Evolutionary conservation across 2,888 invertebrate species (phyloP).

Genomic region (Dolomedes plantarius): DNA sequence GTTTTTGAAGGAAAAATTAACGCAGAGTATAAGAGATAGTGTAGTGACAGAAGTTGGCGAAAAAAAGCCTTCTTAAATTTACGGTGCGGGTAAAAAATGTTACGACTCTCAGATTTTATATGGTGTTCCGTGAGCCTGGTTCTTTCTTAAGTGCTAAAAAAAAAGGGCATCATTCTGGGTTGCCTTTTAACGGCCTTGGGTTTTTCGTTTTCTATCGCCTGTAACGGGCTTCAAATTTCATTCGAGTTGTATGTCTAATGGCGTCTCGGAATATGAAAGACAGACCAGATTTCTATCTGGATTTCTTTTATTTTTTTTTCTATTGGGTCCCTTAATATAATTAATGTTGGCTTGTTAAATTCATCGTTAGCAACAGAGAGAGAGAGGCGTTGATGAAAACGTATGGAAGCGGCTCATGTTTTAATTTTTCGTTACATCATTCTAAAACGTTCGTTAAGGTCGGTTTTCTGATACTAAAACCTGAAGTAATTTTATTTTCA

Average conservation of each 20-base stretch:
- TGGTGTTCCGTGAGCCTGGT: constrained; percentile 37
- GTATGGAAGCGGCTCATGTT: neutral
- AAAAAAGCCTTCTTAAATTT: constrained; percentile 20
- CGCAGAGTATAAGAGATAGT: constrained; percentile 38
- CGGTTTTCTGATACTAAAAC: too few species aligned
- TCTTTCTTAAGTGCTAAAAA: constrained; percentile 52
- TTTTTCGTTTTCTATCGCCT: constrained; percentile 41
- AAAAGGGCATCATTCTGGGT: neutral
- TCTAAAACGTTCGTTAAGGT: too few species aligned
- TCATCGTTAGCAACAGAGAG: neutral
- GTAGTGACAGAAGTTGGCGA: neutral
- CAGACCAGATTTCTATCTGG: constrained; percentile 62
- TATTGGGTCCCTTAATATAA: neutral
- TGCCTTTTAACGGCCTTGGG: constrained; percentile 49
- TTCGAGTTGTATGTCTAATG: constrained; percentile 53
- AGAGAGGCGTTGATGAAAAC: neutral
- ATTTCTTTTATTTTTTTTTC: neutral
- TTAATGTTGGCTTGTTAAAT: constrained; percentile 6
- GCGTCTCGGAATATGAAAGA: constrained; percentile 44
- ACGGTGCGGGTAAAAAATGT: constrained; percentile 7
- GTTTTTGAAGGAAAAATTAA: constrained; percentile 47
- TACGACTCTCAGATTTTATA: constrained; percentile 27
- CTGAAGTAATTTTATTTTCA: too few species aligned
- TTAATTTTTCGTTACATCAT: too few species aligned
- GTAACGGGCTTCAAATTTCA: constrained; percentile 59